These are phyloP conservation scores for Oegoconia quadripuncta DNA, from an alignment of 2,888 invertebrate species.

Conservation along the genomic window DNA sequence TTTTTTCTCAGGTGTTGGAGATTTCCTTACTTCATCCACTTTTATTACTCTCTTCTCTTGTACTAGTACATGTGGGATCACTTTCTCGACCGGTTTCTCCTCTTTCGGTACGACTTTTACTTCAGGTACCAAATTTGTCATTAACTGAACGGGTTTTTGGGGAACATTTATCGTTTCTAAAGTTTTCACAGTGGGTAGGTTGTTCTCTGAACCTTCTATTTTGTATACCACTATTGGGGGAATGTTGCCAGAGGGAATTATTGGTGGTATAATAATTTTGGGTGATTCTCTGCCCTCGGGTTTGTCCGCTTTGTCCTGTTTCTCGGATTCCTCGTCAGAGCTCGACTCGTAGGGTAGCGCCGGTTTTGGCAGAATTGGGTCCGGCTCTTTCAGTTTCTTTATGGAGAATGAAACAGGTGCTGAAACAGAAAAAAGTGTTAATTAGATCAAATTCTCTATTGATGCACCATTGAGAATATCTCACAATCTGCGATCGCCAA, in stretches of 20 bases:
- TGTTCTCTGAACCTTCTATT: slow-evolving; percentile 47
- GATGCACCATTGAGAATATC: too few species aligned
- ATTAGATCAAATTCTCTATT: too few species aligned
- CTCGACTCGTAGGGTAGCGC: slow-evolving; percentile 88
- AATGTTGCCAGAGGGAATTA: slow-evolving; percentile 28
- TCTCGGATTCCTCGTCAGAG: slow-evolving; percentile 80
- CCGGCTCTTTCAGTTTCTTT: slow-evolving; percentile 88
- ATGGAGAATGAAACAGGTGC: slow-evolving; percentile 92
- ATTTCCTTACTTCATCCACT: slow-evolving; percentile 17
- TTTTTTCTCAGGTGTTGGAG: slow-evolving; percentile 19
- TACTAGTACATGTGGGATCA: slow-evolving; percentile 4
- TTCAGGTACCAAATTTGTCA: slow-evolving; percentile 26
- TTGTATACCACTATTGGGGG: slow-evolving; percentile 59
- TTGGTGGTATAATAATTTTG: slow-evolving; percentile 26
- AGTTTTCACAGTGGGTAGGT: slow-evolving; percentile 36
- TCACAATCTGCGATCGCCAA: too few species aligned
- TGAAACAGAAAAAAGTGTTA: slow-evolving; percentile 41
- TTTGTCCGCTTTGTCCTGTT: slow-evolving; percentile 28
- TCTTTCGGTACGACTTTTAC: slow-evolving; percentile 16
- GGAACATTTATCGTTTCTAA: slow-evolving; percentile 21
- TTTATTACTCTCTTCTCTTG: slow-evolving; percentile 20
- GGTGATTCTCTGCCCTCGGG: slow-evolving; percentile 24
- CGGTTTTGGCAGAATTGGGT: slow-evolving; percentile 82
- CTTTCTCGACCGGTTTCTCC: slow-evolving; percentile 2
- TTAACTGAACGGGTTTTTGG: slow-evolving; percentile 12